A percentile compares a stretch with the other conserved stretches of the same genome.
Evolutionary conservation across 1,140 invertebrate genomes (phyloP).

Genomic region (Drusus annulatus): DNA sequence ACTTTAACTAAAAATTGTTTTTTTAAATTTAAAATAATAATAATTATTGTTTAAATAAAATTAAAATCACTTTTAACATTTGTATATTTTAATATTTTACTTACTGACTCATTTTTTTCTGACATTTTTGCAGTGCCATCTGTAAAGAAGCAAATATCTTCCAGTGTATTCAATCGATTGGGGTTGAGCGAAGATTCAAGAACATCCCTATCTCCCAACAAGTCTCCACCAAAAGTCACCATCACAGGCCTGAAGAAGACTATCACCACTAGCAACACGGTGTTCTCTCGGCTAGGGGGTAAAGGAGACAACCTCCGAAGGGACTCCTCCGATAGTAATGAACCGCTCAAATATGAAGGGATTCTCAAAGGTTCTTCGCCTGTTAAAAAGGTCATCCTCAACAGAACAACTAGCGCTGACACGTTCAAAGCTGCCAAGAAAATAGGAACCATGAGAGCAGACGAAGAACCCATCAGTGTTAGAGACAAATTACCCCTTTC

Average conservation of each 20-base stretch:
- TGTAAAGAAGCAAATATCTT: slow-evolving; percentile 17
- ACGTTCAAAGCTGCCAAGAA: slow-evolving; percentile 64
- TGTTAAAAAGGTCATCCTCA: slow-evolving; percentile 63
- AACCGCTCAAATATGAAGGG: slow-evolving; percentile 68
- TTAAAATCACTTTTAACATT: too few species aligned
- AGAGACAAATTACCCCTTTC: slow-evolving; percentile 65
- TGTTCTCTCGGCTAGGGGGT: slow-evolving; percentile 65
- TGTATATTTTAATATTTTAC: too few species aligned
- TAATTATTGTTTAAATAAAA: too few species aligned
- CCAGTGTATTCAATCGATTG: slow-evolving; percentile 49
- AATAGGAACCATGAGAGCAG: slow-evolving; percentile 67
- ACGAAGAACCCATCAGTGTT: slow-evolving; percentile 65
- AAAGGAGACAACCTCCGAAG: slow-evolving; percentile 62
- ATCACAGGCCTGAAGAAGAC: slow-evolving; percentile 40
- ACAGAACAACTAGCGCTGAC: slow-evolving; percentile 62
- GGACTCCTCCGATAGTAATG: slow-evolving; percentile 59
- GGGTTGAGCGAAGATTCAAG: slow-evolving; percentile 45
- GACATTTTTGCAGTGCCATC: slow-evolving; percentile 17
- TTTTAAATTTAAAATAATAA: too few species aligned
- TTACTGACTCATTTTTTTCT: background rate
- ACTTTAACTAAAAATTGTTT: too few species aligned
- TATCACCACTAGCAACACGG: slow-evolving; percentile 58
- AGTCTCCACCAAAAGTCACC: slow-evolving; percentile 17
- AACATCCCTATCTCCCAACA: background rate
- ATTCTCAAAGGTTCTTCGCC: slow-evolving; percentile 63